Percentiles rank a stretch among this genome's conserved stretches.
Conservation (phyloP, 2,888 invertebrate species). For the Octonoba sinensis region DNA sequence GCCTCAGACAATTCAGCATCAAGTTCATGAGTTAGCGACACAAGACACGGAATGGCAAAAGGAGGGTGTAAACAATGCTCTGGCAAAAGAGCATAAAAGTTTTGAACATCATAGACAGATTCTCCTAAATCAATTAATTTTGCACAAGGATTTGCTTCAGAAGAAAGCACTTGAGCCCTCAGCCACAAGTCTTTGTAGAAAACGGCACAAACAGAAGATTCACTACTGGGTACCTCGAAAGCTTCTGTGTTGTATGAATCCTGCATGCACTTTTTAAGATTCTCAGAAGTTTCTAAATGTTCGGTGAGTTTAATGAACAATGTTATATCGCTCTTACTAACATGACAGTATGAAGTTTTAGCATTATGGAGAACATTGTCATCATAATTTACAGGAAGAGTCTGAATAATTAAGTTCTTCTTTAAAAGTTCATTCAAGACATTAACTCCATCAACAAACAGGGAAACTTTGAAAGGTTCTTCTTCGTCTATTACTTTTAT, state of each 20-base stretch:
- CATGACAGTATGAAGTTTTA: conserved; percentile 12
- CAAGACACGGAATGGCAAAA: conserved; percentile 34
- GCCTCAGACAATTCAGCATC: too few relatives aligned
- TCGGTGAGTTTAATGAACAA: conserved; percentile 25
- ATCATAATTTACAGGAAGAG: neutral
- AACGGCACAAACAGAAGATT: conserved; percentile 28
- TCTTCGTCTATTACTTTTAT: neutral
- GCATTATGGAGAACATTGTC: conserved; percentile 16
- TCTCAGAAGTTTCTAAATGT: conserved; percentile 5
- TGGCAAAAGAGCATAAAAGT: conserved; percentile 26
- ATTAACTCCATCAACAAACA: conserved; percentile 11
- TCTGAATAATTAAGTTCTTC: conserved; percentile 15
- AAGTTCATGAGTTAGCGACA: neutral
- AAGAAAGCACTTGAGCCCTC: conserved; percentile 14
- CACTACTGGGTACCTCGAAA: neutral
- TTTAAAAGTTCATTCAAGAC: conserved; percentile 24
- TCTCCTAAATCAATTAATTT: conserved; percentile 41
- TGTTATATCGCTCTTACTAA: neutral
- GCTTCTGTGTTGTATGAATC: conserved; percentile 5
- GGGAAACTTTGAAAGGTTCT: conserved; percentile 19
- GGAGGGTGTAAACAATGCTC: conserved; percentile 43
- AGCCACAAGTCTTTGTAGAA: conserved; percentile 23
- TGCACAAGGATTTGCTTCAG: neutral
- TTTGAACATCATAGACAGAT: neutral
- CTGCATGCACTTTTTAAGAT: conserved; percentile 26